Evolutionary conservation across 2,797 vertebrate genomes (phyloP), one percentile per base, ranked within the genome.

Genomic region (Platalea minor): DNA sequence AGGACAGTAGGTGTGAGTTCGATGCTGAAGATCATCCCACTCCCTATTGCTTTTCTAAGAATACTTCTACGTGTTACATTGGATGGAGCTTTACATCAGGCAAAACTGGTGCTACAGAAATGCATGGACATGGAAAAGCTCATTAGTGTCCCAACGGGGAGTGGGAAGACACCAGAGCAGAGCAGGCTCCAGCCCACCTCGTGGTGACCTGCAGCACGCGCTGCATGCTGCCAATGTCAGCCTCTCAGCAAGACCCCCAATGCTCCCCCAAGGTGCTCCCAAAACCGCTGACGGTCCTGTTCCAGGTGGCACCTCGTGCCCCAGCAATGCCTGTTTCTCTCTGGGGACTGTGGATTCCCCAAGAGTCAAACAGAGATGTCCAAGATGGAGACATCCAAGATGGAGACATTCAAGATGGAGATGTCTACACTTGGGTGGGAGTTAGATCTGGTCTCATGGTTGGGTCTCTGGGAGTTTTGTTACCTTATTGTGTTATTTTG

Each of bases 221-320:
- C 51, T 16, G 15, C 31, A 26, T 8, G 2, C 26, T 18, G 46
- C 12, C 68, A 10, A 13, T 1, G 7, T 9, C 39, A 51, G 59
- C 39, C 15, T 16, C 79, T 43, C 67, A 16, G 61, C 17, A 17
- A 70, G 41, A 56, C 2, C 15, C 37, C 8, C 41, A 61, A 3
- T 0, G 0, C 33, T 5, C 24, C 25, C 61, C 41, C 50, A 23
- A 28, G 7, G 41, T 10, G 28, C 15, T 89, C n/a, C 60, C 64
- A 25, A 86, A 80, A 77, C 45, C 2, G 1, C 28, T 4, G 2
- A 63, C 0, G 1, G 33, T 19, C 56, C 16, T 5, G 2, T 33
- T 56, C 57, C 65, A 57, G 5, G 17, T 10, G 43, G 35, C 10
- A 39, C 5, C 4, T 18, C 15, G 35, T 31, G 29, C 13, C 25